A percentile compares a stretch with the other conserved stretches of the same genome.
Evolutionary conservation across 2,888 invertebrate species (phyloP).

Genomic region (Parasteatoda lunata): DNA sequence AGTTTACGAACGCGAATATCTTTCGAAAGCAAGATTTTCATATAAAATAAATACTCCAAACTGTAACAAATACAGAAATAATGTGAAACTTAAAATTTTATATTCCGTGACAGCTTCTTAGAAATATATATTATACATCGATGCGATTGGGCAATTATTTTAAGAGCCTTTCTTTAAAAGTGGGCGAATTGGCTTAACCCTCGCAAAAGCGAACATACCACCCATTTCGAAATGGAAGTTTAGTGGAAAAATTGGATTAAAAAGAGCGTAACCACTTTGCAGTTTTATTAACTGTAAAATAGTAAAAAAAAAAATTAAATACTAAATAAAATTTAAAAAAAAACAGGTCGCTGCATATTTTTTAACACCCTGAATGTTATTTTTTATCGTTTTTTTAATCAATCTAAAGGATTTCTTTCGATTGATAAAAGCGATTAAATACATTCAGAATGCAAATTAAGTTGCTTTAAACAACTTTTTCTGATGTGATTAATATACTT

Average conservation of each 20-base stretch:
- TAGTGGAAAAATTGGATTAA: not conserved
- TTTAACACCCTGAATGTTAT: not conserved
- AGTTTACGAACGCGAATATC: no score
- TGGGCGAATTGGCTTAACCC: not conserved
- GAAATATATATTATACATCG: not conserved
- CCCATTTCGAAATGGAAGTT: not conserved
- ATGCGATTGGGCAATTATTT: not conserved
- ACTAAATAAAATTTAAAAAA: no score
- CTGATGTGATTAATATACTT: not conserved
- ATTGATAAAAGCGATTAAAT: not conserved
- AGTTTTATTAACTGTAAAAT: not conserved
- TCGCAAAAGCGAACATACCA: not conserved
- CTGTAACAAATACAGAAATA: not conserved
- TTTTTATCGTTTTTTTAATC: not conserved
- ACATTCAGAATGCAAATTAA: not conserved
- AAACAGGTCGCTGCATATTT: not conserved
- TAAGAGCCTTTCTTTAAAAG: not conserved
- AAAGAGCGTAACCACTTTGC: constrained; percentile 2
- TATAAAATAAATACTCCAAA: no score
- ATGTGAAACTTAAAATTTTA: not conserved
- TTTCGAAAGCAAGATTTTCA: no score
- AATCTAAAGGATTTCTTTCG: not conserved
- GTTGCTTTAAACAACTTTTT: not conserved
- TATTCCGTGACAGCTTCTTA: not conserved
- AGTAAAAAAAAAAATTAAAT: not conserved